Evolutionary conservation across 2,888 invertebrate species (phyloP), one percentile per base, ranked within the genome.

Genomic region (Ischnus inquisitorius): DNA sequence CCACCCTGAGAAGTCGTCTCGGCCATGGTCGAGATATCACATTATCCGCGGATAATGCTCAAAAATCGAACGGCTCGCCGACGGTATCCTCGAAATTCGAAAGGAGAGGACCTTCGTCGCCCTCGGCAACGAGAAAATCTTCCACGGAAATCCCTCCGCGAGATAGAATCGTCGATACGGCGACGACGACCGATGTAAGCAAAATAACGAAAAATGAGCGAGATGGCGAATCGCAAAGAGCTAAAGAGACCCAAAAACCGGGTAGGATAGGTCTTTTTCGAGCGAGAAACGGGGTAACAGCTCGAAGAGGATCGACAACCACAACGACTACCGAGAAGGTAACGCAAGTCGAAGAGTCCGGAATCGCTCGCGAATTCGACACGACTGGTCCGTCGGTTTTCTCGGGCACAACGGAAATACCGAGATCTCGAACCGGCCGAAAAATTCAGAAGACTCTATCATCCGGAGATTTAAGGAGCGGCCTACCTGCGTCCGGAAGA

Each of bases 361-460:
- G 3, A 10, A 14, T 19, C 46, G 25, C 65, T 6, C 34, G 65
- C 46, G 82, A 76, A 57, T 79, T 84, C 16, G 87, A 88, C 12
- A 80, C 77, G 1, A 85, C 83, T 16, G 87, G 85, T 5, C 84
- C 88, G 0, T 86, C 88, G 3, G 79, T 85, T 16, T 86, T 87
- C 71, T 83, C 86, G 12, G 83, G 75, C 12, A 82, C 80, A 6
- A 79, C 83, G 6, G 84, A 85, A 39, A 83, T 72, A 0, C 82
- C 89, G 43, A 89, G 89, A 48, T 91, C 90, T 0, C 88, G 92
- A 81, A 90, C 90, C 0, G 92, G 91, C 8, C 86, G 92, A 54
- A 92, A 92, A 79, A 90, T 90, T 41, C 91, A 92, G 12, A 86
- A 85, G 0, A 88, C 88, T 2, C 76, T 86, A 14, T 83, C 87